Base-by-base conservation (phyloP, 2,113 vertebrate species). In the Condylura cristata region DNA sequence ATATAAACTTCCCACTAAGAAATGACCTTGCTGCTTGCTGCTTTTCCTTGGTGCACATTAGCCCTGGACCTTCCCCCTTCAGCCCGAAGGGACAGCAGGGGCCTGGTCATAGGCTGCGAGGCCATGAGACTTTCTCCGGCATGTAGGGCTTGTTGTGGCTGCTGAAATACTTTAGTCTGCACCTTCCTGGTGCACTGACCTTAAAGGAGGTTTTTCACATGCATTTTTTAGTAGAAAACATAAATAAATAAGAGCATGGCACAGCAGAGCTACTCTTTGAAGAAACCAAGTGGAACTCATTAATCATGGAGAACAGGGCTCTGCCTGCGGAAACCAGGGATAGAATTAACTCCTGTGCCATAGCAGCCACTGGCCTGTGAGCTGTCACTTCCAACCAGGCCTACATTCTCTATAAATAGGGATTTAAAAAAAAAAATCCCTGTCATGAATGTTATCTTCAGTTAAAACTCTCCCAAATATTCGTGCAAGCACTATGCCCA, bases 191-290 rank as follows among this genome's bases (percentile, higher is more conserved):
- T 28, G 44, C 51, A 63, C 79, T 97, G 96, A 96, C 94, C 96
- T 97, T 97, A 96, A 96, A 95, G 95, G 61, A 96, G 95, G 70
- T 93, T 93, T 97, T 93, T 95, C 83, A 95, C 95, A 97, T 96
- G 71, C 97, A 96, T 95, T 92, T 97, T 97, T 97, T 92, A 97
- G 95, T 79, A 95, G 96, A 79, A 97, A 97, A 97, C 96, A 97
- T 97, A 97, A 97, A 97, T 97, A 97, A 97, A 92, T 97, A 97
- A 97, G 87, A 93, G 90, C 76, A n/a, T 96, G 96, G 72, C 81
- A 94, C 81, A 96, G 78, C 84, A 80, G 48, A 96, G 95, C 74
- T 91, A 60, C 60, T 97, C 92, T 96, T 97, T 97, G 95, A 94
- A 96, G 96, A 96, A 96, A 88, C 86, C 93, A 96, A 96, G 96